Base-by-base conservation (phyloP, 1,140 invertebrate species). In the Leptinotarsa undecemlineata region DNA sequence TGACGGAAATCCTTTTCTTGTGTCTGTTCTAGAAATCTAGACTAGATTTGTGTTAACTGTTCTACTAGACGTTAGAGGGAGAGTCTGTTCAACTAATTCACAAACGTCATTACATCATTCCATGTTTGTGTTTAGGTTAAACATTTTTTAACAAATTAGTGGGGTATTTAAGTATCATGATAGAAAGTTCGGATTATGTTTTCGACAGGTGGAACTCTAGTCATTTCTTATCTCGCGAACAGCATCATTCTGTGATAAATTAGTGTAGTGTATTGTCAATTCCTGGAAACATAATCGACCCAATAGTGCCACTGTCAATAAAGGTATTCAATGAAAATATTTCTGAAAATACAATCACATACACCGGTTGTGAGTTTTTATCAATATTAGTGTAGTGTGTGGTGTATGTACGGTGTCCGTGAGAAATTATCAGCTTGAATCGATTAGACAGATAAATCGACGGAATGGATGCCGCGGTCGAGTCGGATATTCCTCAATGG, bases 401-500 rank as follows among this genome's bases (percentile, higher is more conserved):
- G 48, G n/a, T n/a, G 11, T 63, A 17, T 33, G 69, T 48, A 57
- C 26, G 61, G 57, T 19, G n/a, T n/a, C 48, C 13, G 33, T 51
- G 21, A 71, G n/a, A 26, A 19, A 21, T 42, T 47, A 4, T 48
- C 17, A 47, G 73, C 68, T 71, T 63, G 70, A 23, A 19, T 57
- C 17, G 51, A 57, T 57, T 3, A 57, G 51, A 57, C 2, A 57
- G 51, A 57, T 57, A 57, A 57, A 57, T 57, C 17, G 15, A n/a
- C 17, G n/a, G 51, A 17, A 57, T 57, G 51, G 51, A 57, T 57
- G n/a, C 51, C 51, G 15, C 51, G 51, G 51, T 57, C 51, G 51
- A 57, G 15, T 19, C 15, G 17, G 4, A 15, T 57, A 57, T 81
- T 51, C 82, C 82, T 6, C 81, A 80, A 64, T 83, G 82, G 82